A percentile compares a stretch with the other conserved stretches of the same genome.
phyloP scores from a whole-genome alignment of 2,797 vertebrate species.

The Sebastes flavidus region DNA sequence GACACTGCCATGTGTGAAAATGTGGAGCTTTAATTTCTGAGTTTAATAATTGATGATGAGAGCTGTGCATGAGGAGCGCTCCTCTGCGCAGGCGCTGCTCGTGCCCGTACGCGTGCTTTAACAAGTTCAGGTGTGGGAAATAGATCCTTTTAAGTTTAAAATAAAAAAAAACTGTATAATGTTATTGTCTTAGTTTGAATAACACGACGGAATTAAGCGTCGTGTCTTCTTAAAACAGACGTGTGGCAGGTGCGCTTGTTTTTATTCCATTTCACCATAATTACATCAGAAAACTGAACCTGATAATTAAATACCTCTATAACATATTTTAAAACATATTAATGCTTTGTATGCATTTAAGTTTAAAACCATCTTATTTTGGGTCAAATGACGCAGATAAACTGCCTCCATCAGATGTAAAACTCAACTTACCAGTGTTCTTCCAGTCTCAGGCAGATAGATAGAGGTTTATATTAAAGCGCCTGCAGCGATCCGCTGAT shows the following conservation, averaged over 20 bases:
- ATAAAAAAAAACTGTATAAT: neutral
- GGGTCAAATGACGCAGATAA: neutral
- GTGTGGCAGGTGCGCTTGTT: slow-evolving; percentile 16
- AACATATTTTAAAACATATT: neutral
- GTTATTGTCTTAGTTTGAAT: fast-evolving
- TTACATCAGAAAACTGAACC: slow-evolving; percentile 16
- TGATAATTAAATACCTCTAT: neutral
- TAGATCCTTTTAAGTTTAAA: neutral
- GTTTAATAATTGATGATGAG: slow-evolving; percentile 33
- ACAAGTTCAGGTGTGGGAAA: slow-evolving; percentile 49
- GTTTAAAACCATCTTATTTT: neutral
- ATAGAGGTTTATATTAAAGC: slow-evolving; percentile 50
- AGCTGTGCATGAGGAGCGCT: slow-evolving; percentile 6
- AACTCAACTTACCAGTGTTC: slow-evolving; percentile 72
- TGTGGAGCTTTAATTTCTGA: slow-evolving; percentile 18
- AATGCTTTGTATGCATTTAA: neutral
- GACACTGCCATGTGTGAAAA: neutral
- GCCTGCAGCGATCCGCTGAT: slow-evolving; percentile 34
- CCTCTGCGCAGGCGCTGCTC: slow-evolving; percentile 41
- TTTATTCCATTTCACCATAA: neutral
- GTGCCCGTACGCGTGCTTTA: slow-evolving; percentile 24
- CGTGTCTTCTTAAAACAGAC: neutral
- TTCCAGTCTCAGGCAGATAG: slow-evolving; percentile 27
- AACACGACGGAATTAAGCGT: neutral
- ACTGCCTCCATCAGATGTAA: slow-evolving; percentile 19